Conservation (phyloP, 2,888 invertebrate genomes). For the Acleris holmiana region DNA sequence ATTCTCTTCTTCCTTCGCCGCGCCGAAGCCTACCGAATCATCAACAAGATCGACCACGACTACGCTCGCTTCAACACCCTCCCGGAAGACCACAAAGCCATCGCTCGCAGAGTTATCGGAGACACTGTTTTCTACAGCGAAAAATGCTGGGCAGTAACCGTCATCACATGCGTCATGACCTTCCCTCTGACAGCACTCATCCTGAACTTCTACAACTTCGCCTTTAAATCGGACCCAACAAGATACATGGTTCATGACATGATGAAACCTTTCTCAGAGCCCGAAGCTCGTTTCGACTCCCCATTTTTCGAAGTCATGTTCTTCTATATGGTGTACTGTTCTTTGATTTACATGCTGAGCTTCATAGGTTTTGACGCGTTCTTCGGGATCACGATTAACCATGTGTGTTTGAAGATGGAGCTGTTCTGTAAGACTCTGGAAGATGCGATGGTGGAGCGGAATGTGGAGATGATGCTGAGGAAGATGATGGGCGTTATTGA, state of each 20-base stretch:
- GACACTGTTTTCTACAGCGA: slow-evolving; percentile 53
- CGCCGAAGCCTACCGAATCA: slow-evolving; percentile 45
- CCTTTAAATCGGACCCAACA: slow-evolving; percentile 45
- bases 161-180: slow-evolving; percentile 45
- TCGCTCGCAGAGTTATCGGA: slow-evolving; percentile 43
- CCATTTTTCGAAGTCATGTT: slow-evolving; percentile 62
- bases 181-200: slow-evolving; percentile 57
- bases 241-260: slow-evolving; percentile 67
- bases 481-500: slow-evolving; percentile 53
- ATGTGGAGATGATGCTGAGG: slow-evolving; percentile 26
- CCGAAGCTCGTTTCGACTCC: slow-evolving; percentile 50
- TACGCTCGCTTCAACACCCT: slow-evolving; percentile 48
- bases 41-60: slow-evolving; percentile 60
- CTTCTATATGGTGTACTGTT: slow-evolving; percentile 49
- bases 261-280: slow-evolving; percentile 47
- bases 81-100: slow-evolving; percentile 40
- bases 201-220: slow-evolving; percentile 49
- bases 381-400: slow-evolving; percentile 60
- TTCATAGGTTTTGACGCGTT: slow-evolving; percentile 65
- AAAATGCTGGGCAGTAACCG: slow-evolving; percentile 50
- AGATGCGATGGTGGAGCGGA: slow-evolving; percentile 48
- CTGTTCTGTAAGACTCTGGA: slow-evolving; percentile 56
- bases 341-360: slow-evolving; percentile 50
- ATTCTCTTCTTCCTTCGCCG: slow-evolving; percentile 54
- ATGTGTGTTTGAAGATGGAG: slow-evolving; percentile 66